Conservation (phyloP, 2,888 invertebrate species). For the Dysmachus trigonus region DNA sequence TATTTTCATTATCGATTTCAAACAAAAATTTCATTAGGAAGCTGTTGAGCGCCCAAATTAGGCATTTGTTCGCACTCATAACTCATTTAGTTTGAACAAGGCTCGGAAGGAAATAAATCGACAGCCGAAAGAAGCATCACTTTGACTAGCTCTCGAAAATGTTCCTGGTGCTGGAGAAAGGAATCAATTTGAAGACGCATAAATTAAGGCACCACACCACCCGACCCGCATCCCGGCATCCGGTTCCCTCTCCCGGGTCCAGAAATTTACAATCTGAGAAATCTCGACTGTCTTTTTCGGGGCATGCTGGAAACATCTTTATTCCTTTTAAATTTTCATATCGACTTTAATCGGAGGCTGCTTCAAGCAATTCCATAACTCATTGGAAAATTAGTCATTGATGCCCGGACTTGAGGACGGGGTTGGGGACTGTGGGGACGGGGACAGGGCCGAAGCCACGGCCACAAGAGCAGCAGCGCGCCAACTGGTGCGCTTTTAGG, state of each 20-base stretch:
- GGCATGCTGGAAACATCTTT: constrained; percentile 5
- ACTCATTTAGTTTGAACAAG: background rate
- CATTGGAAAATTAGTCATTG: constrained; percentile 40
- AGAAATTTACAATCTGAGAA: background rate
- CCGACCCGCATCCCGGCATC: background rate
- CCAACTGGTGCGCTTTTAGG: constrained; percentile 34
- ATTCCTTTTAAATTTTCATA: constrained; percentile 32
- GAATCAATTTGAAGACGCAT: background rate
- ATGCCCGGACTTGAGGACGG: background rate
- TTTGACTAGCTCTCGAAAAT: background rate
- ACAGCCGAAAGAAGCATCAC: background rate
- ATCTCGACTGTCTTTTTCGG: background rate
- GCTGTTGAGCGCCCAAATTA: background rate
- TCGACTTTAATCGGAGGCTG: constrained; percentile 25
- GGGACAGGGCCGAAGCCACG: background rate
- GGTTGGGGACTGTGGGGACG: background rate
- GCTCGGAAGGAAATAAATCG: background rate
- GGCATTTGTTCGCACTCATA: background rate
- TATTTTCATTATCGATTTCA: background rate
- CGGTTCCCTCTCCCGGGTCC: background rate
- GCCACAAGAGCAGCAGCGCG: background rate
- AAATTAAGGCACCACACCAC: background rate
- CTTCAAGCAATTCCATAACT: constrained; percentile 39
- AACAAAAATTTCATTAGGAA: background rate
- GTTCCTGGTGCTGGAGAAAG: background rate